Conservation (phyloP, 92 coral and sea anemone species). For the Zoanthus solanderi region DNA sequence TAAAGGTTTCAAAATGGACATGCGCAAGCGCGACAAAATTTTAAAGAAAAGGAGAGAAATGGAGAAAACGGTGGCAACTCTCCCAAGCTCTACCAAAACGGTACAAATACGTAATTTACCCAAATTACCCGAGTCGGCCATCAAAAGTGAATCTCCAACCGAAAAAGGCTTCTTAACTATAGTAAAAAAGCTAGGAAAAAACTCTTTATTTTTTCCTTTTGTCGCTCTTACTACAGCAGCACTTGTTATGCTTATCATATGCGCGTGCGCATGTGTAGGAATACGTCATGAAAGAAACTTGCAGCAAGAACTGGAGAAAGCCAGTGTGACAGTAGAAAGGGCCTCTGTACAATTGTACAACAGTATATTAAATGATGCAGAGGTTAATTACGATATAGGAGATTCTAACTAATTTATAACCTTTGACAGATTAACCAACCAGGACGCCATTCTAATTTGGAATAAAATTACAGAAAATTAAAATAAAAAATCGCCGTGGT, state of each 20-base stretch:
- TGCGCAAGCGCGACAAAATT: neutral
- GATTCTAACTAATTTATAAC: neutral
- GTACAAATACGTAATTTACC: neutral
- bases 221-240: neutral
- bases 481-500: too few species aligned
- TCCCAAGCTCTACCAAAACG: neutral
- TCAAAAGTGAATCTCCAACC: neutral
- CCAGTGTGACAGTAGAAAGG: neutral
- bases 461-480: too few species aligned
- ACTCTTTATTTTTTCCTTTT: neutral
- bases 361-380: constrained; percentile 7
- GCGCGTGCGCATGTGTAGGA: constrained; percentile 29
- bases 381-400: constrained; percentile 12
- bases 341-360: neutral
- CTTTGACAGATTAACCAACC: too few species aligned
- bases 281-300: neutral
- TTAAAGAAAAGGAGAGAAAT: neutral
- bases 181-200: neutral
- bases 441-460: too few species aligned
- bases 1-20: neutral
- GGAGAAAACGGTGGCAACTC: neutral
- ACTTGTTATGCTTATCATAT: constrained; percentile 2
- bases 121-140: neutral
- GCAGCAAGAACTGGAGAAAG: constrained; percentile 1
- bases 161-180: neutral